These are phyloP conservation scores for Phocides pigmalion DNA, from an alignment of 1,140 invertebrate genomes.

Conservation along the genomic window DNA sequence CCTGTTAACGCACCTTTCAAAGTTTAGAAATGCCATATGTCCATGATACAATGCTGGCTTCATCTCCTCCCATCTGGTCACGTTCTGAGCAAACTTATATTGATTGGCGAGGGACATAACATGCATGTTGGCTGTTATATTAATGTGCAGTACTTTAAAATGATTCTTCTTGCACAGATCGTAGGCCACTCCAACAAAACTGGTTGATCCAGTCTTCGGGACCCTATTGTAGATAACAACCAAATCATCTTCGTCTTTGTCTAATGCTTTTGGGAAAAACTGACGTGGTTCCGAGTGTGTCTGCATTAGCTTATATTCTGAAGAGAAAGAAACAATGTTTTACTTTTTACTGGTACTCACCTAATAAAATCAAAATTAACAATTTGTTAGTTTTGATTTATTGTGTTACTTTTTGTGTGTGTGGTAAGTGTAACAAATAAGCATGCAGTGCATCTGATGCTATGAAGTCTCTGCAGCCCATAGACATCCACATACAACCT, in stretches of 20 bases:
- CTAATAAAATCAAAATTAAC: too few relatives aligned
- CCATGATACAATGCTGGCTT: constrained; percentile 98
- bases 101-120: constrained; percentile 96
- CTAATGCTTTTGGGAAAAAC: constrained; percentile 57
- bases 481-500: too few relatives aligned
- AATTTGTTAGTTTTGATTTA: too few relatives aligned
- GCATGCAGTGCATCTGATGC: too few relatives aligned
- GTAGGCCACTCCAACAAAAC: constrained; percentile 98
- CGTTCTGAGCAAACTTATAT: constrained; percentile 95
- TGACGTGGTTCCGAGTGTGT: constrained; percentile 63
- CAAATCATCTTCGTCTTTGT: constrained; percentile 85
- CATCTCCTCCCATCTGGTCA: constrained; percentile 93
- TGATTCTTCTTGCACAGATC: constrained; percentile 96
- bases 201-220: constrained; percentile 99
- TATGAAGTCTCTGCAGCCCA: too few relatives aligned
- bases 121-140: constrained; percentile 97
- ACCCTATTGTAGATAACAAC: constrained; percentile 98
- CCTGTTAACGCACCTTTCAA: constrained; percentile 90
- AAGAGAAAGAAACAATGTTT: too few relatives aligned
- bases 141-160: constrained; percentile 95
- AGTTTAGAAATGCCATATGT: constrained; percentile 97
- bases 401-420: too few relatives aligned
- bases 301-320: constrained; percentile 75
- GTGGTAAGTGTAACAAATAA: too few relatives aligned
- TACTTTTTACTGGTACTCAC: too few relatives aligned